Base-by-base conservation (phyloP, 2,797 vertebrate species). In the Tachyglossus aculeatus region DNA sequence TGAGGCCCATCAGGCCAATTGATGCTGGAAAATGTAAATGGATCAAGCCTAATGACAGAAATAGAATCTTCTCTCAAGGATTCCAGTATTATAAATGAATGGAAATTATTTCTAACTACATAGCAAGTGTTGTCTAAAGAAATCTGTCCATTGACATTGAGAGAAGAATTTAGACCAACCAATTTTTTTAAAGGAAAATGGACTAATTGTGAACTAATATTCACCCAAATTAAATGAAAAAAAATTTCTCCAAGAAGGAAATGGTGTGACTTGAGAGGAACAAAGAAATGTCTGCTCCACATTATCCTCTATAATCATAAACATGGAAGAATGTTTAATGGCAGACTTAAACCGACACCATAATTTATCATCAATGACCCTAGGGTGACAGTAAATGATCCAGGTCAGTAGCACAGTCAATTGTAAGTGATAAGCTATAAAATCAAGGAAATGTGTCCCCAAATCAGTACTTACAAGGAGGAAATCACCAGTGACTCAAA, bases 71-170 rank as follows among this genome's bases (percentile, higher is more conserved):
- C 63, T 73, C 16, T 43, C 5, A 68, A 34, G 60, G 59, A 47
- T 64, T 9, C 10, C 19, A 55, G 2, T 60, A 9, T 27, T 64
- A 2, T 48, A 70, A 51, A 52, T 4, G 1, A 7, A 5, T 21
- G 52, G 63, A 71, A 70, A 24, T 52, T 13, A 52, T 63, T 72
- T 55, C 19, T 7, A 37, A 10, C 45, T 59, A 51, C 11, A 21
- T 12, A 2, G 7, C 5, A 62, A 40, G 44, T 31, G 19, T 31
- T 5, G 67, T 31, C 61, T 63, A 50, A 50, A 37, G 31, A 10
- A 25, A 15, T n/a, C n/a, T n/a, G 24, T 36, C 6, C 10, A 34
- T n/a, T 62, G 3, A 38, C 51, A 58, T 21, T n/a, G n/a, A n/a
- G n/a, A n/a, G n/a, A n/a, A n/a, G n/a, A n/a, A n/a, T n/a, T n/a